Base-by-base conservation (phyloP, 2,888 invertebrate genomes). In the Hylaea fasciaria region DNA sequence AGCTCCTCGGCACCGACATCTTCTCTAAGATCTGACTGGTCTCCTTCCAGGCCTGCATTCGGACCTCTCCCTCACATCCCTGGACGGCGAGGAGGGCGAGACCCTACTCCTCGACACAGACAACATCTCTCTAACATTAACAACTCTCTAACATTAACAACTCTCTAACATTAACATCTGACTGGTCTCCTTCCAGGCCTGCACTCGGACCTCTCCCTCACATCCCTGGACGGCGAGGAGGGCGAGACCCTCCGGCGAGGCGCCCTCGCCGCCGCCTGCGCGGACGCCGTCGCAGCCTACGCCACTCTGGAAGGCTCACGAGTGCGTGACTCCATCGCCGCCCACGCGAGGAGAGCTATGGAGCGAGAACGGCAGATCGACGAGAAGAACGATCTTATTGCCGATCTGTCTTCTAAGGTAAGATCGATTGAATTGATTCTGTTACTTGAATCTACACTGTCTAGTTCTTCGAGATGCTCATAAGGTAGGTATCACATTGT, bases 291-390 rank as follows among this genome's bases (percentile, higher is more conserved):
- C 44, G 93, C 94, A 12, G 93, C 96, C 51, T 94, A 96, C 69
- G 92, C 96, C 22, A 95, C 95, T 48, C 94, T 96, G 9, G 96
- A 96, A 77, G 94, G 96, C 0, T 95, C 96, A 35, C 93, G 95
- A 65, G 94, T 96, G 39, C 92, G 95, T 50, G 96, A 96, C 79
- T 95, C 96, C 72, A 91, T 96, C 53, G 97, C 97, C 49, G 95
- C 96, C 69, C 94, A 96, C 13, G 94, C 96, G 58, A 93, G 96
- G 22, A 95, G 96, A 53, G 94, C 96, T 8, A 93, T 96, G 64
- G 96, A 97, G 68, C 93, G 96, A 55, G 96, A 96, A 76, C 94
- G 96, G 22, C 97, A 97, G 88, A 94, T 97, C 48, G 96, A 96
- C 73, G 94, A 96, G 79, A 95, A 96, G 77, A 95, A 95, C 59